Conservation (phyloP, 1,140 invertebrate species). For the Coenobita brevimanus region DNA sequence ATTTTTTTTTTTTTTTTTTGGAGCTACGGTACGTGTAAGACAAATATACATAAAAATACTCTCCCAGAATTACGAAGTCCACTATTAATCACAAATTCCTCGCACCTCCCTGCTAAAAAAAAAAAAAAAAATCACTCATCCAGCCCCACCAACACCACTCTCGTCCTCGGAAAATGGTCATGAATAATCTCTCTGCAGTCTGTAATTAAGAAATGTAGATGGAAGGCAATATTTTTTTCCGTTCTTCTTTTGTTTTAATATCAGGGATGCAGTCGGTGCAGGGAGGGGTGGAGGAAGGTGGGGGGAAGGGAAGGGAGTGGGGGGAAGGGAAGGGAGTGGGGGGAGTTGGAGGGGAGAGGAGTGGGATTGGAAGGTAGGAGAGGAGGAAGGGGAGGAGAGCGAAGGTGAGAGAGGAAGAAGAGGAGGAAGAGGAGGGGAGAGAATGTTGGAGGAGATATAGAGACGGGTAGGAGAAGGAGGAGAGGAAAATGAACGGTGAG, state of each 20-base stretch:
- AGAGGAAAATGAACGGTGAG: too few species aligned
- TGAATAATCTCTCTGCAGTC: conserved; percentile 37
- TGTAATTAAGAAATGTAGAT: conserved; percentile 45
- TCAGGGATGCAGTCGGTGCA: background rate
- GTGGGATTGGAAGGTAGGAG: background rate
- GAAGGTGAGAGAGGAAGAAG: background rate
- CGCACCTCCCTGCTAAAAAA: too few species aligned
- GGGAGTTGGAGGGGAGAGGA: background rate
- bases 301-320: background rate
- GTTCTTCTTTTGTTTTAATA: conserved; percentile 28
- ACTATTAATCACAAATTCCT: too few species aligned
- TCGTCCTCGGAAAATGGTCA: conserved; percentile 18
- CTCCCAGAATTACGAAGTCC: too few species aligned
- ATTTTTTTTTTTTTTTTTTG: too few species aligned
- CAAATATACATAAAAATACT: too few species aligned
- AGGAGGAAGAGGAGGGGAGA: background rate
- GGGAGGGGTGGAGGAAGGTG: background rate
- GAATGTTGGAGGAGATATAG: background rate
- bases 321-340: background rate
- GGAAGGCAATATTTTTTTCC: conserved; percentile 23
- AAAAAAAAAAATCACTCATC: too few species aligned
- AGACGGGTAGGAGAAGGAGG: too few species aligned
- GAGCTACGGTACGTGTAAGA: too few species aligned
- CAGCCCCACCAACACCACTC: background rate
- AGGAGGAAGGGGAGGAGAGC: background rate